These are phyloP conservation scores for Clusia tigrina DNA, from an alignment of 2,888 invertebrate species.

Conservation along the genomic window DNA sequence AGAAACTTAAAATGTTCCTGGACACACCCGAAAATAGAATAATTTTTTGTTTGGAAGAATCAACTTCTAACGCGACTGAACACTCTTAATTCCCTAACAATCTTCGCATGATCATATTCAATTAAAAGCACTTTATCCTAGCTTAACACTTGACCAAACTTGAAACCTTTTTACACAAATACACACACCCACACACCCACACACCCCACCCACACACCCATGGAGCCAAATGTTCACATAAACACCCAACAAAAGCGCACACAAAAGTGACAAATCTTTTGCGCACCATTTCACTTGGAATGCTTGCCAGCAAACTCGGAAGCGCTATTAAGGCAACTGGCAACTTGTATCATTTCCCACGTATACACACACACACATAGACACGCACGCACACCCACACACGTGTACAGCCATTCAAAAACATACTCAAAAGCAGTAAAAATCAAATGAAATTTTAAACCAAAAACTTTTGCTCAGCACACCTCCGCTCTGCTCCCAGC, in stretches of 20 bases:
- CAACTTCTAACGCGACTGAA: neutral
- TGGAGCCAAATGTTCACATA: neutral
- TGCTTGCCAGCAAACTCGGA: neutral
- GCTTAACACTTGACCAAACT: constrained; percentile 1
- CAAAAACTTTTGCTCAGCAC: neutral
- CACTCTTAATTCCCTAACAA: no score
- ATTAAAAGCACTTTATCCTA: neutral
- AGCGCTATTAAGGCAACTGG: neutral
- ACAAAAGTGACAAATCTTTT: constrained; percentile 3
- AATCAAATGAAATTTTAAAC: constrained; percentile 10
- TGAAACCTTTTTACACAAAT: neutral
- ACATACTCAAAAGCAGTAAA: neutral
- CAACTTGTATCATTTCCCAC: neutral
- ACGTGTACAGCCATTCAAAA: neutral
- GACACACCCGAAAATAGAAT: no score
- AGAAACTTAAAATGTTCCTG: no score
- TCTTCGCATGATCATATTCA: constrained; percentile 1
- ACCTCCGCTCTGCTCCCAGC: neutral
- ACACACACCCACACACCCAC: neutral
- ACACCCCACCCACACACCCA: neutral
- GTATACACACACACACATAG: neutral
- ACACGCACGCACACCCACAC: constrained; percentile 1
- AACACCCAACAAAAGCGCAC: neutral
- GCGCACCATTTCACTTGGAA: neutral
- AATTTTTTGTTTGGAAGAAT: no score